phyloP scores from a whole-genome alignment of 2,113 vertebrate genomes.

The Oxygymnocypris stewartii region DNA sequence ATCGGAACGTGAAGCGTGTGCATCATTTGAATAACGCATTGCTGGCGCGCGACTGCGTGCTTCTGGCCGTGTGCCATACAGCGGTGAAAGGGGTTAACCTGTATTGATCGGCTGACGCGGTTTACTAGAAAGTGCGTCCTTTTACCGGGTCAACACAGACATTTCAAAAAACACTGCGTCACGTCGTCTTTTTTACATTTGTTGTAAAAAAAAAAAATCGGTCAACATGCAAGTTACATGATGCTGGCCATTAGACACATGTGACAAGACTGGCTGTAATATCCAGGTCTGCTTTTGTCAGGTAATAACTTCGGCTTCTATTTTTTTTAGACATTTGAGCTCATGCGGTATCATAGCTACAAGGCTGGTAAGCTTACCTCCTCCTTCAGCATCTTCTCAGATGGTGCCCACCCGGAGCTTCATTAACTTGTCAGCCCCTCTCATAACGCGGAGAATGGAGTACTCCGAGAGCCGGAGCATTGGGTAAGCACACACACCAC shows the following conservation, averaged over 20 bases:
- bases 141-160: neutral
- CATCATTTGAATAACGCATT: neutral
- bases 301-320: neutral
- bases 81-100: neutral
- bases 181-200: neutral
- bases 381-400: neutral
- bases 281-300: neutral
- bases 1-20: neutral
- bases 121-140: conserved; percentile 19
- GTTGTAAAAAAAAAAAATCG: neutral
- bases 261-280: neutral
- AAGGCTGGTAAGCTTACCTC: conserved; percentile 44
- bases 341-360: conserved; percentile 57
- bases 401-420: conserved; percentile 64
- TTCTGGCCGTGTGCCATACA: neutral
- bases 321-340: conserved; percentile 59
- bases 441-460: conserved; percentile 67
- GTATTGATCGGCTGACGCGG: neutral
- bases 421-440: conserved; percentile 66
- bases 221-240: neutral
- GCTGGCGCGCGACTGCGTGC: neutral
- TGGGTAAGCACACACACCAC: conserved; percentile 60
- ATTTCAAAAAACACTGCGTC: neutral
- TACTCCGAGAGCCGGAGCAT: conserved; percentile 70
- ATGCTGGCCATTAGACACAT: neutral